Conservation (phyloP, 2,797 vertebrate species). For the Phataginus tricuspis region DNA sequence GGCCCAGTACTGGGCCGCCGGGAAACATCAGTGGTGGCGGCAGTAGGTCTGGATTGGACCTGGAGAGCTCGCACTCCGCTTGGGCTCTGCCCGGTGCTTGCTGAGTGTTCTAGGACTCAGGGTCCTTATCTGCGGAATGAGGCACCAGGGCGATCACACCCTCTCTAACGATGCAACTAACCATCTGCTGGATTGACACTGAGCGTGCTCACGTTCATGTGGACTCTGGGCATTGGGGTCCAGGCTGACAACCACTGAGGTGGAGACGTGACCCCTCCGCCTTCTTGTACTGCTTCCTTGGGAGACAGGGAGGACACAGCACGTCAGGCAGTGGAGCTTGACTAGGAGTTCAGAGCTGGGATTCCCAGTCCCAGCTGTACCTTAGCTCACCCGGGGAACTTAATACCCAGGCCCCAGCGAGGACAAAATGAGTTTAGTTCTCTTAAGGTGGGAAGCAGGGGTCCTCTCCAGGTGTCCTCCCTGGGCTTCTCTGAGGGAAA, state of each 20-base stretch:
- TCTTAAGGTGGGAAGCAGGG: not conserved
- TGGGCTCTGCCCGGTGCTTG: not conserved
- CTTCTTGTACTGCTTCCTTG: not conserved
- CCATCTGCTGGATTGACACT: not conserved
- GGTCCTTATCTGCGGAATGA: not conserved
- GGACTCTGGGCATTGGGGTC: not conserved
- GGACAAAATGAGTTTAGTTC: not conserved
- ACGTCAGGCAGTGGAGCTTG: not conserved
- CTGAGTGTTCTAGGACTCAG: not conserved
- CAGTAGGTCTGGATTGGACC: not conserved
- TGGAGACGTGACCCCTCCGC: not conserved
- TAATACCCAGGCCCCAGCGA: no score
- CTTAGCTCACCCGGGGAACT: not conserved
- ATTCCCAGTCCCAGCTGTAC: not conserved
- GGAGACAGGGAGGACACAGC: not conserved
- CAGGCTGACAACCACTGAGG: not conserved
- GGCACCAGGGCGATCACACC: not conserved
- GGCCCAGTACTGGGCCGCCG: no score
- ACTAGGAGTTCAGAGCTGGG: accelerated
- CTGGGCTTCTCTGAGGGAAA: not conserved
- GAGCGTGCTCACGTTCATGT: accelerated
- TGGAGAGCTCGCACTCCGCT: not conserved
- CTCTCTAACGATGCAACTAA: not conserved
- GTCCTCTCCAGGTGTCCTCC: not conserved
- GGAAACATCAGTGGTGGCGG: no score